phyloP scores from a whole-genome alignment of 2,797 vertebrate species.

The Poeciliopsis presidionis region DNA sequence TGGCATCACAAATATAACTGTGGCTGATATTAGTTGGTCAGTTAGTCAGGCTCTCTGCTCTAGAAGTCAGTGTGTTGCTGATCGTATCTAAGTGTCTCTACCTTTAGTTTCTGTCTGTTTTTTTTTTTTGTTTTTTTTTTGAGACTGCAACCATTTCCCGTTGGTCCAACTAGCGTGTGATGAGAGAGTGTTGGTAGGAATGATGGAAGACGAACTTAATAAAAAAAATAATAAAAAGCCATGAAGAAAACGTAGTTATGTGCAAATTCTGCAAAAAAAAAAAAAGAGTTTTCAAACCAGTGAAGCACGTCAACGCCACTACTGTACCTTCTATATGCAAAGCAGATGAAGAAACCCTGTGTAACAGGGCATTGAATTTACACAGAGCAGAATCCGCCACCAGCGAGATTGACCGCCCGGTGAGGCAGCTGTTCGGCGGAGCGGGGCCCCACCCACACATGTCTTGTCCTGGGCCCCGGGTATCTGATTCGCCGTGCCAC shows the following conservation, averaged over 20 bases:
- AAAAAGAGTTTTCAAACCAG: not conserved
- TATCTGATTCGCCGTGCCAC: conserved; percentile 13
- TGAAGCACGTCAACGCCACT: not conserved
- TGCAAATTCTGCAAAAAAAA: not conserved
- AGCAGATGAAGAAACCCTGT: not conserved
- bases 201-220: not conserved
- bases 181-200: not conserved
- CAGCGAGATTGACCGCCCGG: conserved; percentile 9
- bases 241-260: not conserved
- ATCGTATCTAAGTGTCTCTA: not conserved
- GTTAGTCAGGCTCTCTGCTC: conserved; percentile 1
- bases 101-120: not conserved
- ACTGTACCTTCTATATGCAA: not conserved
- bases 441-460: conserved; percentile 1
- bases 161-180: not conserved
- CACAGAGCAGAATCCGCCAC: conserved; percentile 17
- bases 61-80: not conserved
- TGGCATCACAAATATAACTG: not conserved
- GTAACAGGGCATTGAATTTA: not conserved
- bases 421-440: conserved; percentile 11
- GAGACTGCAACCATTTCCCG: not conserved
- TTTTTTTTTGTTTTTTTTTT: not conserved
- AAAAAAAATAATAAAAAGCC: not conserved
- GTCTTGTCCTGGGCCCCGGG: conserved; percentile 1
- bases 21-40: not conserved